phyloP scores from a whole-genome alignment of 1,140 invertebrate genomes.

The Calliphora vicina region DNA sequence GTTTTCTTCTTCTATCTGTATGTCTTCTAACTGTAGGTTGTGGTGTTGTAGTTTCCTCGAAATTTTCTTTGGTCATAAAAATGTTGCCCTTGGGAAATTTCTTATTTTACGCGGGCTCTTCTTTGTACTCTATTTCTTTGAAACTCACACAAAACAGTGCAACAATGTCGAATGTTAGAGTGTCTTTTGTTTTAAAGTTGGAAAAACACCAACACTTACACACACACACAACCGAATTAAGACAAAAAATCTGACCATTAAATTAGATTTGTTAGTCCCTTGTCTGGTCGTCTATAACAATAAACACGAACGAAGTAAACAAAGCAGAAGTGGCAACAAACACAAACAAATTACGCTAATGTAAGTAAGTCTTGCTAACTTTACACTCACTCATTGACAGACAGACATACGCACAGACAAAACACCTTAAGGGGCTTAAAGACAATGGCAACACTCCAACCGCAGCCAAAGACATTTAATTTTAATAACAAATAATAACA shows the following conservation, averaged over 20 bases:
- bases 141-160: not conserved
- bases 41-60: not conserved
- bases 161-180: not conserved
- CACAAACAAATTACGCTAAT: slow-evolving; percentile 25
- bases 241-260: slow-evolving; percentile 21
- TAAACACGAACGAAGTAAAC: not conserved
- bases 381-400: not conserved
- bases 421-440: not conserved
- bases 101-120: not conserved
- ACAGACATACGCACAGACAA: not conserved
- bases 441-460: not conserved
- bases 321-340: not conserved
- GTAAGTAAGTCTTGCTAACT: not conserved
- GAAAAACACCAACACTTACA: not conserved
- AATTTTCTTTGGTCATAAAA: not conserved
- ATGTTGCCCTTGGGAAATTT: slow-evolving; percentile 25
- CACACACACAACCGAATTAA: too few species aligned
- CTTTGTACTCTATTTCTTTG: not conserved
- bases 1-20: not conserved
- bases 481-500: not conserved
- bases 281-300: not conserved
- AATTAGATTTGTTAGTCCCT: slow-evolving; percentile 32
- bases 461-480: not conserved
- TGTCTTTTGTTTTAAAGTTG: not conserved
- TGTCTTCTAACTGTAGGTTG: not conserved